Conservation (phyloP, 1,140 invertebrate species). For the Trachymyrmex septentrionalis region DNA sequence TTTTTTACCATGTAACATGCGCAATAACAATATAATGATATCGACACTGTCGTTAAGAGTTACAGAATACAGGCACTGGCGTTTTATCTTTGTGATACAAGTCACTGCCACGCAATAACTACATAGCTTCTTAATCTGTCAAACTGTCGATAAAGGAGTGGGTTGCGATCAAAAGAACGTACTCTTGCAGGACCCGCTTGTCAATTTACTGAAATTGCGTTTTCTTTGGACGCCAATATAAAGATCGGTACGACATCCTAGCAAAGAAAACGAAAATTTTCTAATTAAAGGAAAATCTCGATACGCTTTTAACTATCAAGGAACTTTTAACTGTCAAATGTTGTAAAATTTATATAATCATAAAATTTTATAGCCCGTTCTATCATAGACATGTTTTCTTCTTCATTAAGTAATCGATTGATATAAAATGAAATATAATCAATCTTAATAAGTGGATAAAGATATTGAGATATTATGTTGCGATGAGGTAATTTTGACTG, state of each 20-base stretch:
- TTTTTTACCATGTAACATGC: too few species aligned
- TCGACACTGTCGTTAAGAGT: too few species aligned
- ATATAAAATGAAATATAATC: background rate
- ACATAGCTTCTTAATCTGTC: constrained; percentile 59
- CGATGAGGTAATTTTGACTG: constrained; percentile 8
- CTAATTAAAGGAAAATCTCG: constrained; percentile 43
- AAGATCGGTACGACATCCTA: constrained; percentile 23
- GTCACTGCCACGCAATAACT: constrained; percentile 49
- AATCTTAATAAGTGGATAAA: background rate
- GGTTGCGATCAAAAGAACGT: constrained; percentile 64
- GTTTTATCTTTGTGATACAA: constrained; percentile 30
- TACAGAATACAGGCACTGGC: too few species aligned
- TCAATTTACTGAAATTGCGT: constrained; percentile 62
- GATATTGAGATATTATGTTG: background rate
- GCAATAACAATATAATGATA: too few species aligned
- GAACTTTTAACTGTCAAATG: background rate
- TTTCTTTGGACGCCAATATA: constrained; percentile 50
- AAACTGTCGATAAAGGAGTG: constrained; percentile 63
- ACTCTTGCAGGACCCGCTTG: constrained; percentile 27
- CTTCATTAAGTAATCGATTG: background rate
- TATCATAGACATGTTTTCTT: background rate
- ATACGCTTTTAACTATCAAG: background rate
- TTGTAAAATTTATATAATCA: background rate
- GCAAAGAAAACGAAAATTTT: constrained; percentile 9
- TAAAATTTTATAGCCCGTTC: background rate